Evolutionary conservation across 2,113 vertebrate genomes (phyloP), one percentile per base, ranked within the genome.

Genomic region (Entelurus aequoreus): DNA sequence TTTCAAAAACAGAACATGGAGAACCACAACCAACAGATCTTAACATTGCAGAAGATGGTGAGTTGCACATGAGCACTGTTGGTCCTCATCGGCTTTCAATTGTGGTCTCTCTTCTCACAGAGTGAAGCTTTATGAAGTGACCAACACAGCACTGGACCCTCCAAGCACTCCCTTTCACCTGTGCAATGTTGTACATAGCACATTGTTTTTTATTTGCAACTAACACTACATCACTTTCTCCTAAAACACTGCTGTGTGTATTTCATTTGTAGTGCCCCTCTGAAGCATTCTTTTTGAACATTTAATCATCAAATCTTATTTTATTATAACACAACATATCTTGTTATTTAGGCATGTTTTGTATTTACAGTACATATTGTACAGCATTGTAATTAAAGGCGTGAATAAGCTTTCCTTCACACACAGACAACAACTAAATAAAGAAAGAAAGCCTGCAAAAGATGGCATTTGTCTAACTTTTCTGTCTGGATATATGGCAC

Each of bases 31-130:
- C 48, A 78, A 40, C 75, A 90, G 77, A 83, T 94, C 56, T 66
- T 36, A 1, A 64, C 79, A 70, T 82, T 94, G 58, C 86, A 88
- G 69, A 69, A 70, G 47, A 75, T 80, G 87, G 90, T 90, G 46
- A 79, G 69, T 49, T 48, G 51, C 0, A 44, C n/a, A 21, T 44
- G 11, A 19, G 38, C 38, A 13, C n/a, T 2, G 0, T 56, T 46
- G 65, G 51, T 5, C n/a, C 60, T 65, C 48, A 1, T 55, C 13
- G 40, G 38, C 36, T 46, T n/a, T 6, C 0, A 2, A 55, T 70
- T 62, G 5, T 16, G n/a, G 8, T 40, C 40, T 55, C 50, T 65
- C 19, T 11, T 58, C n/a, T 61, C 72, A 35, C 68, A 86, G 81
- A 81, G 67, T 71, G 71, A 77, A 69, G 51, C 19, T 7, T 47